These are phyloP conservation scores for Parascotia fuliginaria DNA, from an alignment of 2,888 invertebrate species.

Conservation along the genomic window DNA sequence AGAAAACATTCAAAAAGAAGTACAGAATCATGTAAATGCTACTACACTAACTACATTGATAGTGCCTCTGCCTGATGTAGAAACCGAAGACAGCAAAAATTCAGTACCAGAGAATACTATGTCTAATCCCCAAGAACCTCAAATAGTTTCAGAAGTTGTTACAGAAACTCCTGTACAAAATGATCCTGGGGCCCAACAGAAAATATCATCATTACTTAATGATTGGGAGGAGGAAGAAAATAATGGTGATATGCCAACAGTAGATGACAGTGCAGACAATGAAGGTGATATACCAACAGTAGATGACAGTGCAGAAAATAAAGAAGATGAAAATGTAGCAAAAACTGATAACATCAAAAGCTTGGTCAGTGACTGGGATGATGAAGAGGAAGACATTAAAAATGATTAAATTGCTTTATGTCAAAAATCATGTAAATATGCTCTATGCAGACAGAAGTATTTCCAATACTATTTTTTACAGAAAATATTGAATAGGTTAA, in stretches of 20 bases:
- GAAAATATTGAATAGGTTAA: not conserved
- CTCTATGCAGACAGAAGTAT: not conserved
- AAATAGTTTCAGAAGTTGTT: not conserved
- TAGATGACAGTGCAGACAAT: slow-evolving; percentile 20
- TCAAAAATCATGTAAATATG: slow-evolving; percentile 1
- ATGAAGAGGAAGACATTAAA: slow-evolving; percentile 71
- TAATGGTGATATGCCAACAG: slow-evolving; percentile 18
- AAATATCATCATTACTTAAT: slow-evolving; percentile 75
- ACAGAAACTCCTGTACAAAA: slow-evolving; percentile 12
- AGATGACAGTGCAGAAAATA: slow-evolving; percentile 21
- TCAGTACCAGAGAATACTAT: slow-evolving; percentile 43
- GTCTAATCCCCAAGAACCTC: slow-evolving; percentile 31
- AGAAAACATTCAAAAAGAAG: slow-evolving; percentile 79
- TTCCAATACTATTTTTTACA: slow-evolving; percentile 5
- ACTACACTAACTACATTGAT: slow-evolving; percentile 8
- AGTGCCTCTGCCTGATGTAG: too few species aligned
- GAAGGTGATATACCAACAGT: slow-evolving; percentile 15
- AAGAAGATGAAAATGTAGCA: slow-evolving; percentile 28
- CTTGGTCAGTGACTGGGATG: slow-evolving; percentile 83
- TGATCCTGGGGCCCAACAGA: slow-evolving; percentile 50
- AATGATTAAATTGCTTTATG: slow-evolving; percentile 12
- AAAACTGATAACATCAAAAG: slow-evolving; percentile 73
- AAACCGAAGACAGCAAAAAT: slow-evolving; percentile 52
- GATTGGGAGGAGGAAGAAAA: slow-evolving; percentile 80
- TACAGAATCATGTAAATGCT: slow-evolving; percentile 64